Percentiles rank a stretch among this genome's conserved stretches.
phyloP scores from a whole-genome alignment of 2,113 vertebrate genomes.

The Sinocyclocheilus rhinocerous region DNA sequence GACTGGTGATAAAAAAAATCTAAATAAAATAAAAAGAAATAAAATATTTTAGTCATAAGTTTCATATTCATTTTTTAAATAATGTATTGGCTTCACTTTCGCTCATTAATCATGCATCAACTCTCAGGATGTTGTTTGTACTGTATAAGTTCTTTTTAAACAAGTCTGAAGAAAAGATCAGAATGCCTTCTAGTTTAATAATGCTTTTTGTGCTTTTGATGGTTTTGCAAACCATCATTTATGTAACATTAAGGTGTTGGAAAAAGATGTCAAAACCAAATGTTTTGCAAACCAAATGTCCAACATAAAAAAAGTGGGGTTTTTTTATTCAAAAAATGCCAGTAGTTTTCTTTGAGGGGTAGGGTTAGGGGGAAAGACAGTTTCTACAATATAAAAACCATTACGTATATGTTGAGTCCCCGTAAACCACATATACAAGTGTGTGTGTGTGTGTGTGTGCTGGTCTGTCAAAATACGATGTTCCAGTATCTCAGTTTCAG shows the following conservation, averaged over 20 bases:
- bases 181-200: slow-evolving; percentile 5
- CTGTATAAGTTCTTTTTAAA: neutral
- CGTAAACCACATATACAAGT: no score
- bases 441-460: neutral
- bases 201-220: slow-evolving; percentile 3
- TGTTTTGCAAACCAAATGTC: no score
- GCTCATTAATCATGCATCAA: slow-evolving; percentile 8
- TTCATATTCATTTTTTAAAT: slow-evolving; percentile 20
- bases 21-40: neutral
- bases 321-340: no score
- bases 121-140: slow-evolving; percentile 15
- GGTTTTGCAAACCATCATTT: neutral
- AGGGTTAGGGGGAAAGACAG: no score
- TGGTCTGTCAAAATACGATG: neutral
- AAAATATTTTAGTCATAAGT: neutral
- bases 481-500: slow-evolving; percentile 19
- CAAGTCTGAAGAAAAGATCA: neutral
- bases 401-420: no score
- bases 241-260: neutral
- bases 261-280: neutral
- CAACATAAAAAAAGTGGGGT: no score
- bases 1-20: neutral
- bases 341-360: no score
- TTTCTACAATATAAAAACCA: no score
- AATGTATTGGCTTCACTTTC: slow-evolving; percentile 4